Conservation (phyloP, 2,797 vertebrate species). For the Triplophysa yarkandensis region DNA sequence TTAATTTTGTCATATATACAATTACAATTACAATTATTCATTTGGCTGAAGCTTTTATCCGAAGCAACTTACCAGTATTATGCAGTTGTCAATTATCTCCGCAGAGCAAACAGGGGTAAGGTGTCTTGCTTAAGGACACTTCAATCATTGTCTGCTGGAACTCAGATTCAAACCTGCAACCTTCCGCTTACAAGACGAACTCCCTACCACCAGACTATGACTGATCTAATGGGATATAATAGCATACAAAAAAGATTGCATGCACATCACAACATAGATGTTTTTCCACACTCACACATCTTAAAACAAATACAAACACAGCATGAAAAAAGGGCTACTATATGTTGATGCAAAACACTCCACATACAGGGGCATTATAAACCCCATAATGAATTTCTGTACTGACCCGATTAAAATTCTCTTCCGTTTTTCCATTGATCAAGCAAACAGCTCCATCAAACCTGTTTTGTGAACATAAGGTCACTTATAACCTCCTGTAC, state of each 20-base stretch:
- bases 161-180: no score
- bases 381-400: background rate
- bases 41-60: no score
- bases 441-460: background rate
- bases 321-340: background rate
- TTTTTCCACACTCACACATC: background rate
- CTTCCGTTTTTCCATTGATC: constrained; percentile 18
- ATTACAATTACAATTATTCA: no score
- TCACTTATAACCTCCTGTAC: constrained; percentile 4
- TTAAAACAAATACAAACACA: background rate
- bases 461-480: constrained; percentile 10
- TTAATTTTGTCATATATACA: no score
- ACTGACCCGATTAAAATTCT: constrained; percentile 2
- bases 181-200: no score
- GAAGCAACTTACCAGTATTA: no score
- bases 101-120: no score
- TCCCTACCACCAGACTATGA: no score
- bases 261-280: background rate
- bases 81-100: no score
- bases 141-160: no score
- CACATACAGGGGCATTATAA: background rate
- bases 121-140: no score
- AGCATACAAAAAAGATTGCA: background rate
- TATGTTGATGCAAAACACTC: background rate
- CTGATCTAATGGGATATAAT: constrained; percentile 9